Percentiles rank a stretch among this genome's conserved stretches.
These are phyloP conservation scores for Pandemis corylana DNA, from an alignment of 2,888 invertebrate species.

Conservation along the genomic window DNA sequence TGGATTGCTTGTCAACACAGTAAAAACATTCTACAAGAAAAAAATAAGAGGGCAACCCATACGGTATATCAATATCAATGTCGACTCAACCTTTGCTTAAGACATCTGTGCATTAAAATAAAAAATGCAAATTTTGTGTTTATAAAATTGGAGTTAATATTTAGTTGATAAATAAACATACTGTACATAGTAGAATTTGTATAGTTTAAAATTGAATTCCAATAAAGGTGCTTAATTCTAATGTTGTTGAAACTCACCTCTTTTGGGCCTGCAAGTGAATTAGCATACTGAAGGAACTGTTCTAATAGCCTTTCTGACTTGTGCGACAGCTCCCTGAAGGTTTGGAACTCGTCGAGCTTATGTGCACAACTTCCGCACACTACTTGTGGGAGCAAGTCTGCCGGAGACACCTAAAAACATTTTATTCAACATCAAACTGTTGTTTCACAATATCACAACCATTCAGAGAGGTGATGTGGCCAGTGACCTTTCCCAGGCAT, in stretches of 20 bases:
- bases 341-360: constrained; percentile 90
- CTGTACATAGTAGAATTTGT: constrained; percentile 44
- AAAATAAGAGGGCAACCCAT: constrained; percentile 70
- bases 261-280: constrained; percentile 86
- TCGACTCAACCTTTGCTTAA: constrained; percentile 71
- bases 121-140: constrained; percentile 5
- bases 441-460: constrained; percentile 62
- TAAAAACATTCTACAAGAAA: constrained; percentile 68
- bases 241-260: constrained; percentile 82
- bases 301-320: constrained; percentile 90
- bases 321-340: constrained; percentile 90
- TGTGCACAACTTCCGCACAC: constrained; percentile 91
- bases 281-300: constrained; percentile 90
- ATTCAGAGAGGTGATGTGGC: constrained; percentile 73
- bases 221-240: constrained; percentile 45
- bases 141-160: neutral
- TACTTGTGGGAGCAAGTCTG: constrained; percentile 90
- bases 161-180: constrained; percentile 43
- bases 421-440: constrained; percentile 53
- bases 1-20: constrained; percentile 70
- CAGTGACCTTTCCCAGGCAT: constrained; percentile 76
- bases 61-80: constrained; percentile 70
- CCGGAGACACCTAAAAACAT: constrained; percentile 88
- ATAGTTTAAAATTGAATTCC: constrained; percentile 41
- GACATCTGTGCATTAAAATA: constrained; percentile 41